Percentiles rank a stretch among this genome's conserved stretches.
Evolutionary conservation across 2,113 vertebrate genomes (phyloP).

Genomic region (Corydoras maculifer): DNA sequence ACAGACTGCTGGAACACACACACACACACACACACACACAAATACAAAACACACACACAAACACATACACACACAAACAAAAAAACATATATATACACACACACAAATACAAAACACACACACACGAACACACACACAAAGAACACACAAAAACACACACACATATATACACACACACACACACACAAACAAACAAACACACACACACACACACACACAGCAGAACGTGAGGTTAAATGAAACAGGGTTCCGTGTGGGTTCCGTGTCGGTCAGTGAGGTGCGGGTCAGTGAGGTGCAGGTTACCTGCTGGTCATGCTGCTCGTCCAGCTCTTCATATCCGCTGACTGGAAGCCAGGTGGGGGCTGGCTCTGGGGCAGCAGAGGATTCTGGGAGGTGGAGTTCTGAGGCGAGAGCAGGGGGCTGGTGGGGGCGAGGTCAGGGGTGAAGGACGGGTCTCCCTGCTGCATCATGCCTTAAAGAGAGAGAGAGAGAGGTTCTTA

Average conservation of each 20-base stretch:
- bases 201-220: too few relatives aligned
- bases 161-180: too few relatives aligned
- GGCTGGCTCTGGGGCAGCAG: slow-evolving; percentile 78
- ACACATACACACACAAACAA: too few relatives aligned
- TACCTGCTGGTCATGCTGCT: slow-evolving; percentile 75
- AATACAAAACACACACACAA: too few relatives aligned
- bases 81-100: too few relatives aligned
- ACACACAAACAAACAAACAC: too few relatives aligned
- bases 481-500: not conserved
- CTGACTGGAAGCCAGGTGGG: slow-evolving; percentile 80
- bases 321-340: slow-evolving; percentile 89
- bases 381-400: slow-evolving; percentile 80
- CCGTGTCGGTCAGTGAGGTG: too few relatives aligned
- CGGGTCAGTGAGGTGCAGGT: not conserved
- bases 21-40: too few relatives aligned
- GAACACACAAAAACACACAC: too few relatives aligned
- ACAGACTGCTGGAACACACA: slow-evolving; percentile 62
- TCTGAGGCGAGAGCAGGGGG: slow-evolving; percentile 82
- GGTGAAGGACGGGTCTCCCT: slow-evolving; percentile 74
- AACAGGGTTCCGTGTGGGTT: not conserved
- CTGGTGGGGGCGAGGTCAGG: slow-evolving; percentile 82
- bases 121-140: too few relatives aligned
- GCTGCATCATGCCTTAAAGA: slow-evolving; percentile 73
- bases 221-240: not conserved
- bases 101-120: too few relatives aligned